These are phyloP conservation scores for Rhyacophila evoluta DNA, from an alignment of 2,888 invertebrate species.

Conservation along the genomic window DNA sequence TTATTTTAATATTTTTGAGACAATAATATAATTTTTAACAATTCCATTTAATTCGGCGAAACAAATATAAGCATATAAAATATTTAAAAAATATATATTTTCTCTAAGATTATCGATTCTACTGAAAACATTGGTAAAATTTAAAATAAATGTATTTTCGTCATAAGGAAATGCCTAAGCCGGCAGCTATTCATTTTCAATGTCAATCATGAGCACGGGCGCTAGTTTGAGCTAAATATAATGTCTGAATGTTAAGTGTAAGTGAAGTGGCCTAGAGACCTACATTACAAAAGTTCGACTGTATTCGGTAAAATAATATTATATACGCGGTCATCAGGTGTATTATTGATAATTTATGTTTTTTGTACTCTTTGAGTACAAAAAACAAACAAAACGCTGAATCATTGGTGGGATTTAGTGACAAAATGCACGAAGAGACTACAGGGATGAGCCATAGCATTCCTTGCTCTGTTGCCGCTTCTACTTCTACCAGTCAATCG, in stretches of 20 bases:
- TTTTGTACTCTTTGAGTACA: conserved; percentile 64
- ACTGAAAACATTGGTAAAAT: conserved; percentile 48
- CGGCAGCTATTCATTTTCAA: conserved; percentile 61
- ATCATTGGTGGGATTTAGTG: conserved; percentile 57
- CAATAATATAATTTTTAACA: no score
- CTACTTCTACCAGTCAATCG: conserved; percentile 72
- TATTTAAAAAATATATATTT: no score
- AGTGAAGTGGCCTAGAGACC: conserved; percentile 92
- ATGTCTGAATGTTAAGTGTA: conserved; percentile 83
- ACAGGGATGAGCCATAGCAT: conserved; percentile 71
- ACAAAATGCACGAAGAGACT: conserved; percentile 77
- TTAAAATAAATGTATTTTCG: conserved; percentile 55
- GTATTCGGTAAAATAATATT: conserved; percentile 62
- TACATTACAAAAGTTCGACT: conserved; percentile 73
- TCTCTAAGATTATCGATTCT: no score
- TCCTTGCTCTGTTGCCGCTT: conserved; percentile 75
- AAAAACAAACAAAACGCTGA: conserved; percentile 58
- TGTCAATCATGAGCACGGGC: conserved; percentile 75
- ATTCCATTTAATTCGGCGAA: no score
- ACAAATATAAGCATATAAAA: no score
- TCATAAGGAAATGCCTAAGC: conserved; percentile 7
- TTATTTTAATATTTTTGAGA: no score
- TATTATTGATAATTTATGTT: conserved; percentile 65
- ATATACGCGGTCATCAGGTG: conserved; percentile 73
- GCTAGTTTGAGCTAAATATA: conserved; percentile 78